Base-by-base conservation (phyloP, 92 coral and sea anemone genomes). In the Porites rus region DNA sequence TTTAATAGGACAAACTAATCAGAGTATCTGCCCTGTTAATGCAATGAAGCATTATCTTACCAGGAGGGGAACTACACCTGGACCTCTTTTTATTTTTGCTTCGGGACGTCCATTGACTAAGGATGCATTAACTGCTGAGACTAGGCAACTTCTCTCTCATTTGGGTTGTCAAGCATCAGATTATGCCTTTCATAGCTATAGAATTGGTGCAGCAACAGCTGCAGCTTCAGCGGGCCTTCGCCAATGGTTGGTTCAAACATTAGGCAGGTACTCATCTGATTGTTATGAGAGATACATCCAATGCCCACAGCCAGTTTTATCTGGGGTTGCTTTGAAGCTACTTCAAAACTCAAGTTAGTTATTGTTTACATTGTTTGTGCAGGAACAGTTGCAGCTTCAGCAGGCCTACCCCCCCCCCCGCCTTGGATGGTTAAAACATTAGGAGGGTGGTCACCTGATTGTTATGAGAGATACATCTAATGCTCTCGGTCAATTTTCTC, bases 181-280 rank as follows among this genome's bases (percentile, higher is more conserved):
- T 17, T 87, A 58, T 67, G 82, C 88, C 2, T 70, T 88, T 64
- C 91, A 88, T 19, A 82, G 78, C 63, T 88, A 74, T 22, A 63
- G 88, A 2, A 88, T 75, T 60, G 92, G 89, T 4, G 89, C 92
- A 61, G 88, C 92, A 1, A 76, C 89, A 56, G 78, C 92, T 10
- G 85, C 85, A 22, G 88, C 88, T 31, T 65, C 72, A 9, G 82
- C 46, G 19, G 25, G 61, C 4, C 52, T 84, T 28, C 88, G 65
- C 10, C 65, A 64, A 24, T 81, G 81, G 87, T 63, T 88, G 16
- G 65, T 88, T 11, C 61, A 81, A 73, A 88, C 83, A 17, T 18
- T 88, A 17, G 91, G 87, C 6, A 80, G 91, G 7, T 81, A 2
- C 3, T 28, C 31, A 28, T 28, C 31, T 28, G 3, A 28, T 28